Percentiles rank a stretch among this genome's conserved stretches.
Evolutionary conservation across 2,113 vertebrate species (phyloP).

Genomic region (Oxyruncus cristatus): DNA sequence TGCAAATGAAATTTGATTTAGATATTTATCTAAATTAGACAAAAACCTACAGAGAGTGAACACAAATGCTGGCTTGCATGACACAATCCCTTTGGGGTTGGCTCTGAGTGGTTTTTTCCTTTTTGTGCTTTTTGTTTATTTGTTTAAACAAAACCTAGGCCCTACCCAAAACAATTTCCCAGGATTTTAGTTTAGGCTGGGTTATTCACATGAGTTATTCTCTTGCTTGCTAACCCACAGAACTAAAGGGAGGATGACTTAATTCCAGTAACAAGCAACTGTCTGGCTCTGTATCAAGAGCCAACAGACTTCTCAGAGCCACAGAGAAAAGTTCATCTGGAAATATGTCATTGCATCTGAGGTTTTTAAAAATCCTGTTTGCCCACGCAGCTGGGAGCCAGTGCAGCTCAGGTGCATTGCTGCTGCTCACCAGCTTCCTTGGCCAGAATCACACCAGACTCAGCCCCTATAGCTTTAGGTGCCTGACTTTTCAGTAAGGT

Average conservation of each 20-base stretch:
- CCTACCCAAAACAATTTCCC: neutral
- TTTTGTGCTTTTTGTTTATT: constrained; percentile 1
- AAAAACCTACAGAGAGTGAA: neutral
- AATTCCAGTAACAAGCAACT: neutral
- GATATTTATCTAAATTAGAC: constrained; percentile 43
- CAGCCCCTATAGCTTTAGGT: neutral
- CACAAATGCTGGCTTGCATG: neutral
- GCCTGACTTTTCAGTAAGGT: neutral
- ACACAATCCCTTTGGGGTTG: neutral
- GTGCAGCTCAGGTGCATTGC: neutral
- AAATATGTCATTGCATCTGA: neutral
- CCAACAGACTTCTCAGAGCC: neutral
- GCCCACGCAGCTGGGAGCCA: neutral
- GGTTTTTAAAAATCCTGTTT: neutral
- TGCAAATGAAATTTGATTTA: constrained; percentile 28
- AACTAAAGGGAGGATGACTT: neutral
- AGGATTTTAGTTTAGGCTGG: neutral
- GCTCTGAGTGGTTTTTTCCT: neutral
- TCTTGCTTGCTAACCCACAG: neutral
- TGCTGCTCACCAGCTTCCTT: neutral
- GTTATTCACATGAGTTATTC: neutral
- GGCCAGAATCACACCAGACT: neutral
- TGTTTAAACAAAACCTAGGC: constrained; percentile 29
- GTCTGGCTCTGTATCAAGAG: neutral
- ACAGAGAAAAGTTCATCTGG: neutral